Evolutionary conservation across 2,113 vertebrate genomes (phyloP).

Genomic region (Pardalotus punctatus): DNA sequence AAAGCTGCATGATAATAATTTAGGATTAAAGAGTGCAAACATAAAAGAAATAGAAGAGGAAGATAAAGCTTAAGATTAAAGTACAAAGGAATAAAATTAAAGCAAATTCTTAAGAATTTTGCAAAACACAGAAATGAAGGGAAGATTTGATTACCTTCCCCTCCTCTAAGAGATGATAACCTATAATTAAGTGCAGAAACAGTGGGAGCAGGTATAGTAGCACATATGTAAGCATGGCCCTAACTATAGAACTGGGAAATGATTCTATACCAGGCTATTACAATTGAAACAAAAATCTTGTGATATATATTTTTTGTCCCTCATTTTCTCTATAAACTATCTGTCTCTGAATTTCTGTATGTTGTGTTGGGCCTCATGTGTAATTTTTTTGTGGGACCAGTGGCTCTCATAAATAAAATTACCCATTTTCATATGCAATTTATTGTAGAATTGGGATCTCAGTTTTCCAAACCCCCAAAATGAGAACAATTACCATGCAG

Average conservation of each 20-base stretch:
- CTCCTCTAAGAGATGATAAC: neutral
- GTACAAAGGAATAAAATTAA: neutral
- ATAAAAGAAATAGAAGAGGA: neutral
- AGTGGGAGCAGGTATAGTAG: neutral
- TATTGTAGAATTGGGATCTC: neutral
- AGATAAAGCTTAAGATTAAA: neutral
- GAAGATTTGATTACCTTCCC: neutral
- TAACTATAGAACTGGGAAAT: neutral
- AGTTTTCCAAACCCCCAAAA: neutral
- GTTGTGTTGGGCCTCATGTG: neutral
- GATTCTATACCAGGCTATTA: neutral
- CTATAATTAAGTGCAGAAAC: neutral
- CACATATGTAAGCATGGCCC: rapidly evolving
- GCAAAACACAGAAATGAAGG: neutral
- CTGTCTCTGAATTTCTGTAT: neutral
- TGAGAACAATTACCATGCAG: neutral
- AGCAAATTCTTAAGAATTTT: neutral
- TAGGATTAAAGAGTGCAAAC: neutral
- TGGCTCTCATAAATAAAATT: neutral
- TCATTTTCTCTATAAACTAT: neutral
- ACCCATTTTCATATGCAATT: neutral
- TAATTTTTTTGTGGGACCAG: neutral
- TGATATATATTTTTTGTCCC: neutral
- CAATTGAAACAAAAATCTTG: neutral
- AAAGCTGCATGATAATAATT: neutral